Percentiles rank a stretch among this genome's conserved stretches.
Conservation (phyloP, 2,797 vertebrate species). For the Uromys caudimaculatus region DNA sequence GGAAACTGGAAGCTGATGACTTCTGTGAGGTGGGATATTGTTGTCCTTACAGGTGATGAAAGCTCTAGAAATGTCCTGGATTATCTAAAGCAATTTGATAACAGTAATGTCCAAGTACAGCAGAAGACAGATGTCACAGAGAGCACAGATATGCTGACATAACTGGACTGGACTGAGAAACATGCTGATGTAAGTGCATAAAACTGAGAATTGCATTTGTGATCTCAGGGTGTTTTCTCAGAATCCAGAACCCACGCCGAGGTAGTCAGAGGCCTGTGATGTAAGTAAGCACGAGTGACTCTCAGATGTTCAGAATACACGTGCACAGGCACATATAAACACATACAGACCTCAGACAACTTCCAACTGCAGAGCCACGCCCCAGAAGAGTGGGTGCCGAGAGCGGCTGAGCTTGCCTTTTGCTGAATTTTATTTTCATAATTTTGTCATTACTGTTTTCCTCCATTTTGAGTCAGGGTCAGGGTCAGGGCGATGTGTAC, state of each 20-base stretch:
- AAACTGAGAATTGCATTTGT: not conserved
- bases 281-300: not conserved
- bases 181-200: not conserved
- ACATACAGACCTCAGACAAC: not conserved
- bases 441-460: slow-evolving; percentile 5
- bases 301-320: slow-evolving; percentile 19
- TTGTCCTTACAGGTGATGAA: not conserved
- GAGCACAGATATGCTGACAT: not conserved
- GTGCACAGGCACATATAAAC: not conserved
- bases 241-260: not conserved
- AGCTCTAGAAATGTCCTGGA: not conserved
- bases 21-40: not conserved
- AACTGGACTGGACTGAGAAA: not conserved
- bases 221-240: not conserved
- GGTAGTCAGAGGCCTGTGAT: not conserved
- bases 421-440: not conserved
- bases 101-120: not conserved
- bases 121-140: not conserved
- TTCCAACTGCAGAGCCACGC: not conserved
- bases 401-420: not conserved
- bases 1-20: not conserved
- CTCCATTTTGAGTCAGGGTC: not conserved
- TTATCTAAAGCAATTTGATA: not conserved
- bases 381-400: not conserved
- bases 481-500: not conserved